A percentile compares a stretch with the other conserved stretches of the same genome.
phyloP scores from a whole-genome alignment of 2,113 vertebrate species.

The Paradoxurus hermaphroditus region DNA sequence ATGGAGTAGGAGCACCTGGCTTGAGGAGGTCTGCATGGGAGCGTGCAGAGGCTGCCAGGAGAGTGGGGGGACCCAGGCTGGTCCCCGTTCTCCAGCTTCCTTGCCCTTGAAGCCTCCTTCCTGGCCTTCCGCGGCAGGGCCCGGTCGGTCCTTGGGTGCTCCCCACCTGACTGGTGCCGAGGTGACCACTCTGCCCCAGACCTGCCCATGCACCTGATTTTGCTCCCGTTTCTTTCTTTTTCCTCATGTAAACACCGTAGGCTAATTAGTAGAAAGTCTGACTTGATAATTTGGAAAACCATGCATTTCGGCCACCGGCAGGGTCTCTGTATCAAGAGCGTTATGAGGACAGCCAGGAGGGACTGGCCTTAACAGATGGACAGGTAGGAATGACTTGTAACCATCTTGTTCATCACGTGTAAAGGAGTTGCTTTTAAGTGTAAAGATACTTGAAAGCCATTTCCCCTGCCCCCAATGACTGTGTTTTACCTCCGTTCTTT shows the following conservation, averaged over 20 bases:
- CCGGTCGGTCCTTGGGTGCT: neutral
- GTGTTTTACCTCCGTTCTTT: neutral
- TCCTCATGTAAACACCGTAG: neutral
- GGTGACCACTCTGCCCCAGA: neutral
- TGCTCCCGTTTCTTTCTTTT: neutral
- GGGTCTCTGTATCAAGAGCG: neutral
- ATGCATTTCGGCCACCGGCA: neutral
- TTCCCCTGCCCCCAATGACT: neutral
- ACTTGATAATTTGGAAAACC: neutral
- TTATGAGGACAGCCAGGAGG: neutral
- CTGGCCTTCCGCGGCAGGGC: neutral
- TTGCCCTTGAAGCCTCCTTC: neutral
- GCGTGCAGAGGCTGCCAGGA: neutral
- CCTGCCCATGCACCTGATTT: neutral
- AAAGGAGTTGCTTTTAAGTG: neutral
- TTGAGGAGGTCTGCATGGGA: rapidly evolving
- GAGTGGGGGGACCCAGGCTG: neutral
- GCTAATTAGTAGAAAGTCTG: neutral
- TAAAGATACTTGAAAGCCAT: neutral
- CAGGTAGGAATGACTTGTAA: neutral
- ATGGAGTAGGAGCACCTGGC: neutral
- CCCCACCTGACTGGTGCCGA: neutral
- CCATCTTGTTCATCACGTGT: neutral
- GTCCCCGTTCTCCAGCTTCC: neutral
- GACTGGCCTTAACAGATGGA: neutral